Base-by-base conservation (phyloP, 2,113 vertebrate genomes). In the Sylvia atricapilla region DNA sequence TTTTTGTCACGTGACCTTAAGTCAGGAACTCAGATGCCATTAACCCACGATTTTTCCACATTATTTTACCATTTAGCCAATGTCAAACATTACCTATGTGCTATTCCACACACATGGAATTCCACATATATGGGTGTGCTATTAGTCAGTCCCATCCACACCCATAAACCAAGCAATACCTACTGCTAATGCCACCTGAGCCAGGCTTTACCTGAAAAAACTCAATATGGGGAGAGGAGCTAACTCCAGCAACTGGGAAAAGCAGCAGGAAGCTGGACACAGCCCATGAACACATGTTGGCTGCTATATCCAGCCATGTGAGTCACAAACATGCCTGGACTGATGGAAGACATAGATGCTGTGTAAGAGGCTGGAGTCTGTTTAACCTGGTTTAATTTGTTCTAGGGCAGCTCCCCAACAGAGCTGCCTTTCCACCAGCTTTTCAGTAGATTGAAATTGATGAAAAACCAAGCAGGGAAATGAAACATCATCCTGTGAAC, bases 251-350 rank as follows among this genome's bases (percentile, higher is more conserved):
- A 17, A 8, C 1, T 0, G 10, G 63, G 86, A 84, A 75, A 58
- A 72, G 73, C 64, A 22, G 44, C 33, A 75, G 62, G 31, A 62
- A 92, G 67, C 59, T 11, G 11, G 50, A 67, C 59, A 18, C 49
- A 59, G 62, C 59, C 69, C 24, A 6, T 28, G 74, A 79, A 74
- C 56, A 75, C 5, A 6, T 0, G 0, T 0, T n/a, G 18, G 69
- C 47, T 77, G 63, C 50, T 84, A 7, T 35, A 77, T 68, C 46
- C 90, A 87, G 55, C 64, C 44, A 4, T 1, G 18, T 3, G 7
- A 73, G 87, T 43, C 91, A 79, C 25, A 60, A 66, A 73, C 53
- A 22, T 3, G 23, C 56, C 74, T 4, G 5, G 9, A 18, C 55
- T 5, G 3, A 80, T 23, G 84, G 77, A 49, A 91, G 80, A 50